Evolutionary conservation across 2,888 invertebrate genomes (phyloP).

Genomic region (Muscina levida): DNA sequence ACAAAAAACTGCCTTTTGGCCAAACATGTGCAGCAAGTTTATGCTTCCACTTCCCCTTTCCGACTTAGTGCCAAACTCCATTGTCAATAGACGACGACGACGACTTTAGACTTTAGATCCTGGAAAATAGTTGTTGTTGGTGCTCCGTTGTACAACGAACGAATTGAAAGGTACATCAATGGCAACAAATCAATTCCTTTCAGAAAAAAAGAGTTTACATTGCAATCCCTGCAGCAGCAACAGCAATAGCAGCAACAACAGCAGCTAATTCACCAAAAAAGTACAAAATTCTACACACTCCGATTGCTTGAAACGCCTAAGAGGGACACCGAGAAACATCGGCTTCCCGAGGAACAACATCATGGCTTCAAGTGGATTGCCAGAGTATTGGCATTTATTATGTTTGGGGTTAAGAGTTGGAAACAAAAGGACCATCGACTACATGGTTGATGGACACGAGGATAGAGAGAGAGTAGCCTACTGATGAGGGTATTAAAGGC

Average conservation of each 20-base stretch:
- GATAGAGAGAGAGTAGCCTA: no score
- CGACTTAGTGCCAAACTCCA: background rate
- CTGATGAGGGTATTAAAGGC: slow-evolving; percentile 29
- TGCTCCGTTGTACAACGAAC: background rate
- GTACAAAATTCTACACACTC: background rate
- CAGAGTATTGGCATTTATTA: slow-evolving; percentile 31
- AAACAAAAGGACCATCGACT: background rate
- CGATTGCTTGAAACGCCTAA: background rate
- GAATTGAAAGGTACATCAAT: slow-evolving; percentile 45
- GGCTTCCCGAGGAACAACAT: background rate
- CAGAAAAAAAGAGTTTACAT: slow-evolving; percentile 43
- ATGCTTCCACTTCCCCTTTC: background rate
- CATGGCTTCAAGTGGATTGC: background rate
- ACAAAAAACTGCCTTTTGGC: slow-evolving; percentile 34
- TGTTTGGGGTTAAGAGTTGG: slow-evolving; percentile 10
- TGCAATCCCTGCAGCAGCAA: slow-evolving; percentile 27
- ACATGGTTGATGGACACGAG: background rate
- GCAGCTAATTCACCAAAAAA: no score
- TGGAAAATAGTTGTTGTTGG: slow-evolving; percentile 1
- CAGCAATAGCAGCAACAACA: background rate
- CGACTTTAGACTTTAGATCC: background rate
- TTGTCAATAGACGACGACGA: background rate
- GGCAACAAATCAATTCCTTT: slow-evolving; percentile 52
- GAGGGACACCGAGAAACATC: background rate
- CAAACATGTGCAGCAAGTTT: slow-evolving; percentile 4